Percentiles rank a stretch among this genome's conserved stretches.
Conservation (phyloP, 2,797 vertebrate genomes). For the Diceros bicornis region DNA sequence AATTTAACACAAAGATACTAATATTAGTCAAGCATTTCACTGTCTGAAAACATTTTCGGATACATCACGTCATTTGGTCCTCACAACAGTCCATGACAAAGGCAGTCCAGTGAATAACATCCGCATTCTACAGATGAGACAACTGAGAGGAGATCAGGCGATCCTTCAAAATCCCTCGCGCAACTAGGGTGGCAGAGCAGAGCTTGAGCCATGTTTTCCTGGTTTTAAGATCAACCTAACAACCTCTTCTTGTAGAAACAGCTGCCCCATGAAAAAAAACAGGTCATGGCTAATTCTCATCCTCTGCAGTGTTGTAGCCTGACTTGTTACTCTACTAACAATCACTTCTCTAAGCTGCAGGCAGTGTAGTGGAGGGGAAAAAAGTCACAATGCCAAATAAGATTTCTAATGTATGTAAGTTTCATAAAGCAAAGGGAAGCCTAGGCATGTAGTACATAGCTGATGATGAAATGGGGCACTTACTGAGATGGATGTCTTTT, state of each 20-base stretch:
- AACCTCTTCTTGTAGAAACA: not conserved
- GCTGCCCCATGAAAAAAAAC: not conserved
- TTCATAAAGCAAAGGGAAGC: not conserved
- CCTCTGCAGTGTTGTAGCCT: fast-evolving
- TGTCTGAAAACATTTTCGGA: not conserved
- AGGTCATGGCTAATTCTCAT: not conserved
- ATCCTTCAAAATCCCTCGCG: too few species aligned
- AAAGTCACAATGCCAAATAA: not conserved
- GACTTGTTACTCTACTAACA: not conserved
- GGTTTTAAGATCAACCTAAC: not conserved
- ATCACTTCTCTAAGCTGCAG: not conserved
- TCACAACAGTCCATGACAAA: not conserved
- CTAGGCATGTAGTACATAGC: fast-evolving
- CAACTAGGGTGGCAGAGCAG: too few species aligned
- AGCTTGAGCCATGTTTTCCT: not conserved
- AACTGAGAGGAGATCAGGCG: fast-evolving
- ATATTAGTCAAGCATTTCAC: not conserved
- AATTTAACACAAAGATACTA: not conserved
- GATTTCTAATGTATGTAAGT: not conserved
- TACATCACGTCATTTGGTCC: too few species aligned
- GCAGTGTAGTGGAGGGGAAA: not conserved
- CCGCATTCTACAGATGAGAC: not conserved
- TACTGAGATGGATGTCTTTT: not conserved
- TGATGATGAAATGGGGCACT: not conserved
- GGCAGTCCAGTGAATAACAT: not conserved